Evolutionary conservation across 1,140 invertebrate species (phyloP), one percentile per base, ranked within the genome.

Genomic region (Drosophila paulistorum): DNA sequence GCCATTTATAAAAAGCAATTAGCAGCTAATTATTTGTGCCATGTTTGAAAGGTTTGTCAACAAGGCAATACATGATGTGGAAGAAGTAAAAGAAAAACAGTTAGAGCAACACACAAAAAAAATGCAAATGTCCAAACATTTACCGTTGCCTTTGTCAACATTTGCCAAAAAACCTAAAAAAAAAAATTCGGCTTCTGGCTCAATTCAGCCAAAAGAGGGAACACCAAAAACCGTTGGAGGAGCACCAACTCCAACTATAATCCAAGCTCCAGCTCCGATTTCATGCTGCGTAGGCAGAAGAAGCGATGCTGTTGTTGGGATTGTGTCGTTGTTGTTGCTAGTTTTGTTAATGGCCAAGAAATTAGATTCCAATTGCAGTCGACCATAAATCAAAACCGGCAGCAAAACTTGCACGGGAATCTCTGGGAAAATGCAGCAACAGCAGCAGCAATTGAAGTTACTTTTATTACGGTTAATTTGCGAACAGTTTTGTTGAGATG

Each of bases 261-360:
- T 11, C 6, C 5, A 6, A 35, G 30, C 55, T 33, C 9, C 39
- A 62, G 60, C 60, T 17, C 42, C 45, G 14, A 20, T 41, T 39
- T 37, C 57, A 59, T 33, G 26, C 68, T 71, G 74, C 74, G 74
- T 77, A 77, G 82, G 81, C 81, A 81, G 74, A 65, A 65, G 68
- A 51, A 23, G 45, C 45, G 45, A 17, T 48, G 45, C 45, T 23
- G 45, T 20, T 51, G 45, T 7, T 67, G 41, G 11, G 26, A 26
- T 30, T 66, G 42, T 20, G 54, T 54, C 59, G 60, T 60, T 63
- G 55, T 67, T 69, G 70, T 73, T 79, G 78, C 82, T 77, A 65
- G 81, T 81, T 89, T 86, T 89, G 83, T 86, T 86, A 86, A 89
- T 86, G 83, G 83, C 84, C 84, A 86, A 87, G 83, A 86, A 87